Conservation (phyloP, 2,113 vertebrate species). For the Microcebus tavaratra region DNA sequence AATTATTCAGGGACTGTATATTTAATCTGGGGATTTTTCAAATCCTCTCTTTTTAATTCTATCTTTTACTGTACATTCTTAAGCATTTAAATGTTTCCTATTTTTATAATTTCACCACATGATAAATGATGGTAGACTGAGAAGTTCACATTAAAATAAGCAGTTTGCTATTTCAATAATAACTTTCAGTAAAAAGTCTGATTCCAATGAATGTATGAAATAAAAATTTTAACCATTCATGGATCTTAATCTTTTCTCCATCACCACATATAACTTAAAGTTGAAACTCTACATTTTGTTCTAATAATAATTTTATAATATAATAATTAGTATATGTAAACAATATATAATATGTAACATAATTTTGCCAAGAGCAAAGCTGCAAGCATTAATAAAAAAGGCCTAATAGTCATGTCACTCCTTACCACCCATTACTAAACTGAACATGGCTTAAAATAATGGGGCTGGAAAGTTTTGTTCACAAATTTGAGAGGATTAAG, state of each 20-base stretch:
- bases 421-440: not conserved
- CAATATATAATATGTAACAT: not conserved
- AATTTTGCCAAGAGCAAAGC: not conserved
- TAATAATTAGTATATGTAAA: not conserved
- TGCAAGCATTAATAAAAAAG: not conserved
- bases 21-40: slow-evolving; percentile 64
- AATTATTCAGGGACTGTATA: slow-evolving; percentile 35
- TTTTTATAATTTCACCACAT: slow-evolving; percentile 9
- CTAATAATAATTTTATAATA: not conserved
- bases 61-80: slow-evolving; percentile 26
- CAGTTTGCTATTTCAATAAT: slow-evolving; percentile 17
- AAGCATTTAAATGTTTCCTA: slow-evolving; percentile 29
- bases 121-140: slow-evolving; percentile 1
- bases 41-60: slow-evolving; percentile 50
- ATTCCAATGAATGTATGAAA: not conserved
- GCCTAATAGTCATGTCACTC: not conserved
- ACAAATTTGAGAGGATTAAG: not conserved
- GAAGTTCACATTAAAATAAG: slow-evolving; percentile 4
- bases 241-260: not conserved
- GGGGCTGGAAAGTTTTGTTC: not conserved
- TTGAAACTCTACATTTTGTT: not conserved
- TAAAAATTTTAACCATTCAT: slow-evolving; percentile 21
- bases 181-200: not conserved
- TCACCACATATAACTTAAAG: not conserved
- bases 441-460: not conserved